Evolutionary conservation across 2,797 vertebrate species (phyloP), one percentile per base, ranked within the genome.

Genomic region (Halcyon badia): DNA sequence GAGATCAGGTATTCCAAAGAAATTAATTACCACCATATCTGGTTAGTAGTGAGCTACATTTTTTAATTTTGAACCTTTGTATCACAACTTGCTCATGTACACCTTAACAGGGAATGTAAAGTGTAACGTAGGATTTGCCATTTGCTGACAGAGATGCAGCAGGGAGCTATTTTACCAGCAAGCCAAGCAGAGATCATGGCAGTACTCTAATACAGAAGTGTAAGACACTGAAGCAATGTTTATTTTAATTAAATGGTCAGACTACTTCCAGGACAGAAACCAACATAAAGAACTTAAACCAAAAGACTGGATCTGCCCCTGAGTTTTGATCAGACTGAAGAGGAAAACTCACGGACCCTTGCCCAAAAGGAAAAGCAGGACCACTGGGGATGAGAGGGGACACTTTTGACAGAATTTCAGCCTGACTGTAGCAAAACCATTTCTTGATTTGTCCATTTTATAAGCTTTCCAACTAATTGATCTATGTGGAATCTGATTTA

Each of bases 71-170:
- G 62, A 65, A 41, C 26, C 3, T 10, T 4, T 61, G 4, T 13
- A 65, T 33, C 49, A 44, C 10, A 49, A 37, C 61, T 46, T 61
- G 22, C 10, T 62, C 26, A 54, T 0, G 0, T 3, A 31, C 3
- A 28, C 7, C 18, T 49, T 26, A 26, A 62, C 0, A 4, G 9
- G 33, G 33, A 78, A 68, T 2, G 12, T 25, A 11, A 5, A 86
- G 22, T 26, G 6, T 22, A 61, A n/a, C 1, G 51, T 10, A 37
- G 37, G 33, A 41, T 25, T 24, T 37, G 7, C 5, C 69, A 18
- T 1, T 4, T 48, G 6, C 66, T 42, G 54, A 26, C 15, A 24
- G 49, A 42, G 24, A n/a, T 4, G 20, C 3, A 46, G 33, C 31
- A 70, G 31, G 31, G 1, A 61, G 33, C 10, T 41, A 11, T 49